A percentile compares a stretch with the other conserved stretches of the same genome.
These are phyloP conservation scores for Engystomops pustulosus DNA, from an alignment of 2,113 vertebrate genomes.

Conservation along the genomic window DNA sequence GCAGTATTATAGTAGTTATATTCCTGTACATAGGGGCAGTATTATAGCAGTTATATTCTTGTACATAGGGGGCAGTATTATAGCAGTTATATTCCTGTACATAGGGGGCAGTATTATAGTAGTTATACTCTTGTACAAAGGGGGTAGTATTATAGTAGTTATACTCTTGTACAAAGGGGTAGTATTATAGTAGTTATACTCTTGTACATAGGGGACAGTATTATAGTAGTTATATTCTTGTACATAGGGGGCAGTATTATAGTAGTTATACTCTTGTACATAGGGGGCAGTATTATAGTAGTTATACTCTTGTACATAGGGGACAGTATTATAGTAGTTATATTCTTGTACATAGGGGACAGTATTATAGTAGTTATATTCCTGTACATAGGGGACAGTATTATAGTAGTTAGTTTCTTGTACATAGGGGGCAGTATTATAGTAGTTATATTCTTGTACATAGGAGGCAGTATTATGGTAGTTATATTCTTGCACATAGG, in stretches of 20 bases:
- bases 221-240: constrained; percentile 2
- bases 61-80: background rate
- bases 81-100: constrained; percentile 1
- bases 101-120: background rate
- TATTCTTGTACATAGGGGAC: background rate
- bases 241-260: background rate
- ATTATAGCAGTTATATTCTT: background rate
- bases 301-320: background rate
- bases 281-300: background rate
- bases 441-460: too few relatives aligned
- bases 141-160: too few relatives aligned
- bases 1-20: background rate
- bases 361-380: constrained; percentile 21
- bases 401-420: background rate
- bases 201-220: background rate
- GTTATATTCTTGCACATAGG: too few relatives aligned
- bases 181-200: background rate
- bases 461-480: too few relatives aligned
- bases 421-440: too few relatives aligned
- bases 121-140: background rate
- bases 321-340: constrained; percentile 3
- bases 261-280: constrained; percentile 1
- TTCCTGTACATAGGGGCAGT: background rate
- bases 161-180: too few relatives aligned
- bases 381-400: background rate